These are phyloP conservation scores for Lagenorhynchus albirostris DNA, from an alignment of 2,113 vertebrate species.

Conservation along the genomic window DNA sequence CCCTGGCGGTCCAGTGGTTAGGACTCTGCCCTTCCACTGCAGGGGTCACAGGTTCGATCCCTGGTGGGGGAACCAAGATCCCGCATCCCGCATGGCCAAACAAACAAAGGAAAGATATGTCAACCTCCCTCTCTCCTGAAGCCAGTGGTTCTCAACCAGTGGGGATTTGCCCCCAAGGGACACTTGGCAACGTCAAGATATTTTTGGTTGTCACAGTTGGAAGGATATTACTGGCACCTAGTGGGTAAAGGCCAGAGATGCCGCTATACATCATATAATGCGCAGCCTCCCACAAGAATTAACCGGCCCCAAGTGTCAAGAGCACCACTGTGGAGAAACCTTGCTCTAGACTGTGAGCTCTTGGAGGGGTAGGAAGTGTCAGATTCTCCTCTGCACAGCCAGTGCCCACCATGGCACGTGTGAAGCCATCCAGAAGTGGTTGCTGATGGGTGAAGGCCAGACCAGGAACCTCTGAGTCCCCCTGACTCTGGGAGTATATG, in stretches of 20 bases:
- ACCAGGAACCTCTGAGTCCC: not conserved
- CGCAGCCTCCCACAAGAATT: not conserved
- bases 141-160: not conserved
- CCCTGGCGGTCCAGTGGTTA: too few relatives aligned
- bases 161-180: not conserved
- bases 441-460: not conserved
- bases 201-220: not conserved
- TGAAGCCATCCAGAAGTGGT: not conserved
- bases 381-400: not conserved
- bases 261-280: not conserved
- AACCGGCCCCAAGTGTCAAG: not conserved
- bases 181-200: not conserved
- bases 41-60: too few relatives aligned
- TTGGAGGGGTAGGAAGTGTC: not conserved
- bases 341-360: not conserved
- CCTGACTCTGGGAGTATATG: not conserved
- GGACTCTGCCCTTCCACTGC: too few relatives aligned
- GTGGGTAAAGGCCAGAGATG: not conserved
- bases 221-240: not conserved
- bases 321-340: not conserved
- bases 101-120: not conserved
- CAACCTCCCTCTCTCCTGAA: not conserved
- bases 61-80: too few relatives aligned
- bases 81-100: too few relatives aligned
- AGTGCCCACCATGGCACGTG: accelerated